These are phyloP conservation scores for Magallana ariakensis DNA, from an alignment of 1,140 invertebrate species.

Conservation along the genomic window DNA sequence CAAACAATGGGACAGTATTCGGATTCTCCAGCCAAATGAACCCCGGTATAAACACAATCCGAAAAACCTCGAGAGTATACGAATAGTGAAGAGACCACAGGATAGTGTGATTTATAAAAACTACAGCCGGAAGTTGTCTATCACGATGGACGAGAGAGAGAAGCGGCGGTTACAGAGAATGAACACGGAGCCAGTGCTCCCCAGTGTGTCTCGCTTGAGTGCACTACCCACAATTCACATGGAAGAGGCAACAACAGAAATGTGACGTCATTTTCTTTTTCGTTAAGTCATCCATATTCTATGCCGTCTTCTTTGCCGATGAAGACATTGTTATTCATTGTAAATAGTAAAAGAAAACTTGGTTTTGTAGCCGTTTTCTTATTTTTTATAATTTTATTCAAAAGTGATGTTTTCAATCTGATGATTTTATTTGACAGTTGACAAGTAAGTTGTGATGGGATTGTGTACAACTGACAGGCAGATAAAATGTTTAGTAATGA, in stretches of 20 bases:
- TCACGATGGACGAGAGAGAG: slow-evolving; percentile 74
- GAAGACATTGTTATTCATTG: too few species aligned
- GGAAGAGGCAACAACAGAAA: slow-evolving; percentile 68
- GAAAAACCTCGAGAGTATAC: slow-evolving; percentile 75
- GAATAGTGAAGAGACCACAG: slow-evolving; percentile 72
- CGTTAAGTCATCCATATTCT: not conserved
- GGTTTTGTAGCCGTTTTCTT: too few species aligned
- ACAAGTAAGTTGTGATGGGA: too few species aligned
- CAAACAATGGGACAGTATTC: slow-evolving; percentile 73
- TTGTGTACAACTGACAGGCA: too few species aligned
- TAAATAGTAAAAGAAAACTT: too few species aligned
- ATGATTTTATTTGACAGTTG: too few species aligned
- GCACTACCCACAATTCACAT: slow-evolving; percentile 65
- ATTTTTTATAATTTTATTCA: too few species aligned
- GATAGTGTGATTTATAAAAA: slow-evolving; percentile 78
- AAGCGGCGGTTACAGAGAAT: slow-evolving; percentile 72
- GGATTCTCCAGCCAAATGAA: slow-evolving; percentile 73
- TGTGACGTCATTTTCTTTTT: slow-evolving; percentile 51
- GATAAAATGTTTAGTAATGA: too few species aligned
- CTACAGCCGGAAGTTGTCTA: slow-evolving; percentile 73
- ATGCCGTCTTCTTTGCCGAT: not conserved
- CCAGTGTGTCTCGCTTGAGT: slow-evolving; percentile 39
- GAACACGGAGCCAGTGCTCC: slow-evolving; percentile 71
- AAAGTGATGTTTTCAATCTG: too few species aligned
- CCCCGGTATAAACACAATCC: slow-evolving; percentile 72